Evolutionary conservation across 1,140 invertebrate species (phyloP).

Genomic region (Drosophila willistoni): DNA sequence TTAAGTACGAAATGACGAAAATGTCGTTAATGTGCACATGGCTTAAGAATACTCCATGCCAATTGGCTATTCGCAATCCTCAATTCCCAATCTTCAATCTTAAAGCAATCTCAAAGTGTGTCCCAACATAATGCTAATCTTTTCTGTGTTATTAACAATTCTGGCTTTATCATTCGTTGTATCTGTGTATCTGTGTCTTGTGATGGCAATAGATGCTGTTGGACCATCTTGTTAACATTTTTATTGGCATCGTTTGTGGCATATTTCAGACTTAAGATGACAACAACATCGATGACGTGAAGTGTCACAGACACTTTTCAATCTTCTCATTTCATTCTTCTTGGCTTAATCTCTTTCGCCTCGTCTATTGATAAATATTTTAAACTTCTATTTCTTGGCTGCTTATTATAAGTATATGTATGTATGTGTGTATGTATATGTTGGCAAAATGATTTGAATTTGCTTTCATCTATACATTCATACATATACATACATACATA

Average conservation of each 20-base stretch:
- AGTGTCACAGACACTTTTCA: constrained; percentile 36
- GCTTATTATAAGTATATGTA: not conserved
- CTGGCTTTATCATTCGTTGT: constrained; percentile 1
- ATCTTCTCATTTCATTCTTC: constrained; percentile 30
- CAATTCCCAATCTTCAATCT: not conserved
- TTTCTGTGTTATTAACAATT: constrained; percentile 7
- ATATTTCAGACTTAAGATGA: constrained; percentile 48
- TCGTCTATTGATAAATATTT: constrained; percentile 63
- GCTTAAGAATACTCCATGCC: not conserved
- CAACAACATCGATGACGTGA: constrained; percentile 26
- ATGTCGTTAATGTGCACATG: constrained; percentile 2
- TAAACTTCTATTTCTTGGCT: constrained; percentile 34
- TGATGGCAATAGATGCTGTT: not conserved
- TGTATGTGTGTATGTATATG: not conserved
- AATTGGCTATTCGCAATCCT: not conserved
- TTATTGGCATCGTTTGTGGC: constrained; percentile 41
- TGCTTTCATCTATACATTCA: not conserved
- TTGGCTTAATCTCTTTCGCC: constrained; percentile 30
- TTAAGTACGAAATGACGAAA: not conserved
- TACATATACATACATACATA: not conserved
- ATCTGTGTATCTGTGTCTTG: not conserved
- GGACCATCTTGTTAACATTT: constrained; percentile 51
- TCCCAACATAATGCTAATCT: constrained; percentile 4
- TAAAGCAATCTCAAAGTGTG: not conserved
- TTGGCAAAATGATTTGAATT: constrained; percentile 32